Conservation (phyloP, 2,888 invertebrate genomes). For the Athripsodes cinereus region DNA sequence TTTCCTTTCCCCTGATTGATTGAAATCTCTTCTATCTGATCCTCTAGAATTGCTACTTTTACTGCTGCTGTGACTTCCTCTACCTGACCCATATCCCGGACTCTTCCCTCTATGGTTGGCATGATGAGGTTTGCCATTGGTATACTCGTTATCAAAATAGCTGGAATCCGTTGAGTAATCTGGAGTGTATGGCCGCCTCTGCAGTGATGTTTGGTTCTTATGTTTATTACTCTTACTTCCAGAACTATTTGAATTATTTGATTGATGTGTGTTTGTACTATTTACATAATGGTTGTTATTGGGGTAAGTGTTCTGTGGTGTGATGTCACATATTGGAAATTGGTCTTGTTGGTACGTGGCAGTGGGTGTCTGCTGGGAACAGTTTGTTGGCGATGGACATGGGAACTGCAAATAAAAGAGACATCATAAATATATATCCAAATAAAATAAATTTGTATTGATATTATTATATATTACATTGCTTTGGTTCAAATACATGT, state of each 20-base stretch:
- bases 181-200: conserved; percentile 23
- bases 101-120: conserved; percentile 21
- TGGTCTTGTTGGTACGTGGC: conserved; percentile 19
- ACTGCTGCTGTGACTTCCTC: conserved; percentile 22
- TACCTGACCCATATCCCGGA: conserved; percentile 19
- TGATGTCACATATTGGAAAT: conserved; percentile 12
- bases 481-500: too few species aligned
- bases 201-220: conserved; percentile 14
- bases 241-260: conserved; percentile 29
- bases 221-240: conserved; percentile 6
- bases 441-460: neutral
- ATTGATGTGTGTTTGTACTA: conserved; percentile 10
- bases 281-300: conserved; percentile 7
- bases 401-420: conserved; percentile 19
- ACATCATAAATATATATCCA: neutral
- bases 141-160: conserved; percentile 24
- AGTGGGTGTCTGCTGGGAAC: conserved; percentile 23
- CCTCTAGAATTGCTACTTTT: conserved; percentile 24
- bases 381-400: conserved; percentile 23
- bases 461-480: too few species aligned
- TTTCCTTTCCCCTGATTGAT: conserved; percentile 24
- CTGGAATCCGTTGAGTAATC: conserved; percentile 26
- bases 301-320: conserved; percentile 14
- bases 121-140: conserved; percentile 9
- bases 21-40: conserved; percentile 20